Percentiles rank a stretch among this genome's conserved stretches.
Conservation (phyloP, 2,888 invertebrate species). For the Tachina fera region DNA sequence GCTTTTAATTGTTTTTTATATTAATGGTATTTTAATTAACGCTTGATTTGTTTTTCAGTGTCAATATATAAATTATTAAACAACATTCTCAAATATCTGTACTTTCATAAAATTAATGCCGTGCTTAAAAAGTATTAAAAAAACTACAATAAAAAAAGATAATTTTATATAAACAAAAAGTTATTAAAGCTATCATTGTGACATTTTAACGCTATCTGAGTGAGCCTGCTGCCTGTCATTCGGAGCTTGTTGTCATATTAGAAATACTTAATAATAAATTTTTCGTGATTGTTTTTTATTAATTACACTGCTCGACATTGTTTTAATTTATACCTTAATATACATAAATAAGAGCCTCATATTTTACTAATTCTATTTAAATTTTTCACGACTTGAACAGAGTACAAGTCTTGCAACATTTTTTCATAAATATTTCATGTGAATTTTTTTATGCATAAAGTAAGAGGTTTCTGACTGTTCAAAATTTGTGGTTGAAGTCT, state of each 20-base stretch:
- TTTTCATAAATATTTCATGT: no score
- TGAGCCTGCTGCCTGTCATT: background rate
- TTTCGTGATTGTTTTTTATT: slow-evolving; percentile 23
- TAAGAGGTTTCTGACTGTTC: no score
- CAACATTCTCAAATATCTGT: background rate
- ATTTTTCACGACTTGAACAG: no score
- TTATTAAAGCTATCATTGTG: background rate
- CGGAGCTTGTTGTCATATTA: slow-evolving; percentile 1
- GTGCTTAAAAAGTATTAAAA: slow-evolving; percentile 16
- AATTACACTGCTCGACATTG: background rate
- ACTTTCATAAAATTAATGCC: background rate
- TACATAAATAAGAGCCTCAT: no score
- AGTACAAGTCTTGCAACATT: no score
- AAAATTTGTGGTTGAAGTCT: no score
- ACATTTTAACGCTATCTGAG: background rate
- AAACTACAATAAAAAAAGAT: background rate
- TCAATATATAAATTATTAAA: slow-evolving; percentile 59
- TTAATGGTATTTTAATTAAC: slow-evolving; percentile 53
- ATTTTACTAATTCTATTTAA: no score
- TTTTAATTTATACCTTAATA: no score
- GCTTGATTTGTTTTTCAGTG: slow-evolving; percentile 56
- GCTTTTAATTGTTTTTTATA: slow-evolving; percentile 17
- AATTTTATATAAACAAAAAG: slow-evolving; percentile 1
- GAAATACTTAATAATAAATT: background rate
- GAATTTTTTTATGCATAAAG: no score